These are phyloP conservation scores for Drosophila diplacantha DNA, from an alignment of 2,888 invertebrate genomes.

Conservation along the genomic window DNA sequence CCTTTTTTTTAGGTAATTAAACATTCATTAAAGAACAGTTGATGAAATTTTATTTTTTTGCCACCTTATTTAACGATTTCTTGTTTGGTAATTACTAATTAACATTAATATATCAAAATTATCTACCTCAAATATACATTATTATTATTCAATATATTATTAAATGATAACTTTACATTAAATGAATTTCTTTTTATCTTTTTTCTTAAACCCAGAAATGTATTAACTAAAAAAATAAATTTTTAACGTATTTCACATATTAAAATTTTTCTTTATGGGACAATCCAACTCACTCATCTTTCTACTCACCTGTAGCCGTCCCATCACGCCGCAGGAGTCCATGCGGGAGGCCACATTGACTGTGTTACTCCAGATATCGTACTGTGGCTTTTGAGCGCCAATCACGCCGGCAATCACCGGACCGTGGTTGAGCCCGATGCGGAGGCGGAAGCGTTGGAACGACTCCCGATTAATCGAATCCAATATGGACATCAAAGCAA, in stretches of 20 bases:
- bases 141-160: too few relatives aligned
- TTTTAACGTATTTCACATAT: background rate
- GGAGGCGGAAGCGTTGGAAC: conserved; percentile 95
- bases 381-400: conserved; percentile 98
- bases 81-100: too few relatives aligned
- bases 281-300: background rate
- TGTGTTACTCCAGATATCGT: conserved; percentile 99
- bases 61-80: too few relatives aligned
- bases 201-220: too few relatives aligned
- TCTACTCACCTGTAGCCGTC: conserved; percentile 85
- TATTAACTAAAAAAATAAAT: background rate
- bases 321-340: conserved; percentile 97
- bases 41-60: too few relatives aligned
- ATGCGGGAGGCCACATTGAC: conserved; percentile 98
- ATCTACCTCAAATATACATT: too few relatives aligned
- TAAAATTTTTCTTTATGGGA: background rate
- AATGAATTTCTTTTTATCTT: too few relatives aligned
- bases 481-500: conserved; percentile 92
- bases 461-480: conserved; percentile 98
- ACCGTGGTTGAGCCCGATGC: conserved; percentile 83
- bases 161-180: too few relatives aligned
- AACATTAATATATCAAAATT: too few relatives aligned
- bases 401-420: conserved; percentile 96
- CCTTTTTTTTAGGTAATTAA: too few relatives aligned
- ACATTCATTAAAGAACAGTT: too few relatives aligned